phyloP scores from a whole-genome alignment of 2,888 invertebrate genomes.

The Rugalucina vietnamica region DNA sequence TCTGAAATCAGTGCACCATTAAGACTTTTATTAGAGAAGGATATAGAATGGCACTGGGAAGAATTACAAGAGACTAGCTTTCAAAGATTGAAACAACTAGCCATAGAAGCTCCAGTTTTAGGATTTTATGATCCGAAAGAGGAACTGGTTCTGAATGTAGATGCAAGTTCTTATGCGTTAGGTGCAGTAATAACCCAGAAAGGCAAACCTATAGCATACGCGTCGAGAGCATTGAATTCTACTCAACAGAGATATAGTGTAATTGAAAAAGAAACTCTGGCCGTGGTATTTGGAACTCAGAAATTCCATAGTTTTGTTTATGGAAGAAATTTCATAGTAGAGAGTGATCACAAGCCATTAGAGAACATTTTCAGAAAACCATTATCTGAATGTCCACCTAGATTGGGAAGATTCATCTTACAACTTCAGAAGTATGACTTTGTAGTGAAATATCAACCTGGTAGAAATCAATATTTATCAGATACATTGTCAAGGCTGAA shows the following conservation, averaged over 20 bases:
- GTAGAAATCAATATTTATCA: conserved; percentile 47
- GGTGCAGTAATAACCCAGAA: conserved; percentile 56
- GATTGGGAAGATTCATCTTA: conserved; percentile 20
- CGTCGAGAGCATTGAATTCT: conserved; percentile 49
- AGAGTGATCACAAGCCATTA: conserved; percentile 55
- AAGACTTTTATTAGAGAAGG: conserved; percentile 26
- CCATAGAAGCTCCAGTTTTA: conserved; percentile 9
- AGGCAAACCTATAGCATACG: conserved; percentile 47
- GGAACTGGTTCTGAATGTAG: conserved; percentile 43
- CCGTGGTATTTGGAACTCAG: conserved; percentile 48
- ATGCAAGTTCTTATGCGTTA: conserved; percentile 61
- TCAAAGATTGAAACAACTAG: conserved; percentile 26
- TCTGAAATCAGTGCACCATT: conserved; percentile 41
- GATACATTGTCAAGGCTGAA: conserved; percentile 38
- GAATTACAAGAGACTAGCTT: conserved; percentile 6
- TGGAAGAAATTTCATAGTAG: conserved; percentile 38
- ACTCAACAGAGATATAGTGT: conserved; percentile 50
- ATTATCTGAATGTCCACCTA: conserved; percentile 25
- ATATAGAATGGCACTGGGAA: conserved; percentile 41
- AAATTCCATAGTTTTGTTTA: conserved; percentile 51
- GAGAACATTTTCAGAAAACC: conserved; percentile 44
- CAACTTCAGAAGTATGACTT: conserved; percentile 51
- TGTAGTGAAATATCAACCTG: conserved; percentile 47
- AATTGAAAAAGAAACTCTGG: conserved; percentile 59
- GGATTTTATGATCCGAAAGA: conserved; percentile 6